These are phyloP conservation scores for Caerostris darwini DNA, from an alignment of 1,140 invertebrate species.

Conservation along the genomic window DNA sequence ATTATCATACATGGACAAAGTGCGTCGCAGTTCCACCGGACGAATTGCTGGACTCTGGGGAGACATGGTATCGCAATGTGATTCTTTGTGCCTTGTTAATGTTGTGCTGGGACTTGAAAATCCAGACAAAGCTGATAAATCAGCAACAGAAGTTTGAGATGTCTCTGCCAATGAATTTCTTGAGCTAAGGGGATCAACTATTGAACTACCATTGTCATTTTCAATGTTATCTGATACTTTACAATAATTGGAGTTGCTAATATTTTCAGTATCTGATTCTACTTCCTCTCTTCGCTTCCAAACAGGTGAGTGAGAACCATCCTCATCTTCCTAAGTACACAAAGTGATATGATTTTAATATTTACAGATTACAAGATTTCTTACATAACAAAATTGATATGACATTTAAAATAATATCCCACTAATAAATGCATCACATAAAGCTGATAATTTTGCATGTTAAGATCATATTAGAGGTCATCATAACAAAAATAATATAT, in stretches of 20 bases:
- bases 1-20: conserved; percentile 79
- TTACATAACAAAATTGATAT: too few relatives aligned
- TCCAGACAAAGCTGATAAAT: conserved; percentile 88
- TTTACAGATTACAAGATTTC: too few relatives aligned
- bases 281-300: conserved; percentile 75
- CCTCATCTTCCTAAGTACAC: conserved; percentile 65
- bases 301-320: conserved; percentile 62
- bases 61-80: conserved; percentile 65
- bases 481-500: too few relatives aligned
- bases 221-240: conserved; percentile 87
- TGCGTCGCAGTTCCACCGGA: conserved; percentile 71
- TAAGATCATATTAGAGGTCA: too few relatives aligned
- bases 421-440: too few relatives aligned
- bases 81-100: conserved; percentile 76
- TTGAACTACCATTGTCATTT: conserved; percentile 86
- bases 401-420: too few relatives aligned
- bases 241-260: conserved; percentile 74
- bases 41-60: conserved; percentile 67
- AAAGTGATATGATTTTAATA: too few relatives aligned
- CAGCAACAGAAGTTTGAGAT: conserved; percentile 90
- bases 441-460: too few relatives aligned
- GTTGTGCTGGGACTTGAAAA: conserved; percentile 78
- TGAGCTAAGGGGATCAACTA: conserved; percentile 84
- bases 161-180: conserved; percentile 90
- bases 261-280: conserved; percentile 59